phyloP scores from a whole-genome alignment of 2,113 vertebrate genomes.

The Sminthopsis crassicaudata region DNA sequence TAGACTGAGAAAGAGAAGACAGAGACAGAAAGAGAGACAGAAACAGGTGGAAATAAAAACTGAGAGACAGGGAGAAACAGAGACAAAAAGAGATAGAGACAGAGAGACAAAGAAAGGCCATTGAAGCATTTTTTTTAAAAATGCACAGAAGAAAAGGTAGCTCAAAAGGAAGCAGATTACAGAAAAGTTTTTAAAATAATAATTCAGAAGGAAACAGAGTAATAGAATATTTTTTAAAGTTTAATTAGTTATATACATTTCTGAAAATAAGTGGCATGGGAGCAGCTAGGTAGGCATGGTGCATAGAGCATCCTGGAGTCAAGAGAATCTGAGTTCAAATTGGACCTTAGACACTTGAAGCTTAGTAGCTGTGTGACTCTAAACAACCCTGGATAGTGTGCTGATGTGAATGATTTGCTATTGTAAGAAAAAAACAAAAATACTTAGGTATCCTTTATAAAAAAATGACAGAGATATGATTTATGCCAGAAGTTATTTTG shows the following conservation, averaged over 20 bases:
- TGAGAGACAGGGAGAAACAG: neutral
- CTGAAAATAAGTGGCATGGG: neutral
- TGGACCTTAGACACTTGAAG: no score
- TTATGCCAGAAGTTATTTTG: neutral
- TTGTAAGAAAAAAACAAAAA: neutral
- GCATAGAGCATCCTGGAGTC: no score
- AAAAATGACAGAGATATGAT: neutral
- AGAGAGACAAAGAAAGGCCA: no score
- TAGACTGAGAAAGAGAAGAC: no score
- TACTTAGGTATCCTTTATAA: neutral
- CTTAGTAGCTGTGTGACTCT: no score
- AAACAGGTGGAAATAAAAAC: no score
- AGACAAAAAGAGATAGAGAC: neutral
- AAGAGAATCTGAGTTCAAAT: no score
- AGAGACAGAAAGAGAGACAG: no score
- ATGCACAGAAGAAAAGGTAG: neutral
- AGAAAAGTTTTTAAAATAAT: neutral
- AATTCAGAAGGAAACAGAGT: neutral
- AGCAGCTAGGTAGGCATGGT: no score
- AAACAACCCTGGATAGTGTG: neutral
- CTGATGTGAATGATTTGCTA: neutral
- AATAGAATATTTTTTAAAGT: neutral
- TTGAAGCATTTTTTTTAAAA: neutral
- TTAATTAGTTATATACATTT: neutral
- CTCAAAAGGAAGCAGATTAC: neutral